These are phyloP conservation scores for Tenthredo scrophulariae DNA, from an alignment of 2,888 invertebrate genomes.

Conservation along the genomic window DNA sequence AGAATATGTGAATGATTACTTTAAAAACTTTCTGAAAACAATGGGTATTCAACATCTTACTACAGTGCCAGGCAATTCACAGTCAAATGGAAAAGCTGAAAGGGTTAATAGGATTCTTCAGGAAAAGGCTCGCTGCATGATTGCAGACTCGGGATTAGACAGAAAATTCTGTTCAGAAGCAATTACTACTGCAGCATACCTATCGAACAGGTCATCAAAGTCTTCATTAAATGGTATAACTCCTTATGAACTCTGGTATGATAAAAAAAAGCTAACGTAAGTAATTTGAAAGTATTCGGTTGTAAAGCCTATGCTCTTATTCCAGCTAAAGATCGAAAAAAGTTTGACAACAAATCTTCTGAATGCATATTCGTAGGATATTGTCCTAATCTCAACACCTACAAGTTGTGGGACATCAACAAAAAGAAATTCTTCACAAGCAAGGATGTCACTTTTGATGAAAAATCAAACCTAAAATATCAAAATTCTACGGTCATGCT, in stretches of 20 bases:
- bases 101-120: conserved; percentile 47
- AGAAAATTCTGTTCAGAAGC: conserved; percentile 44
- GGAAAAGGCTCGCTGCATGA: conserved; percentile 39
- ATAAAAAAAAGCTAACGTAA: conserved; percentile 53
- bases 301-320: conserved; percentile 54
- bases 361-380: conserved; percentile 57
- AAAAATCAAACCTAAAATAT: background rate
- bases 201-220: conserved; percentile 33
- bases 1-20: conserved; percentile 52
- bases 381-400: background rate
- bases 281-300: conserved; percentile 55
- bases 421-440: conserved; percentile 7
- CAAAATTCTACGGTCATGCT: conserved; percentile 14
- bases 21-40: conserved; percentile 50
- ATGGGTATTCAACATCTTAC: conserved; percentile 52
- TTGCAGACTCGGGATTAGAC: conserved; percentile 36
- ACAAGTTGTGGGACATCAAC: background rate
- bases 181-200: conserved; percentile 37
- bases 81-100: conserved; percentile 53
- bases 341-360: conserved; percentile 55
- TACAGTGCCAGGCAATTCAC: conserved; percentile 52
- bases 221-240: conserved; percentile 46
- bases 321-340: conserved; percentile 54
- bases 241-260: conserved; percentile 54
- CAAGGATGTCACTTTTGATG: conserved; percentile 8